Conservation (phyloP, 2,113 vertebrate genomes). For the Xiphias gladius region DNA sequence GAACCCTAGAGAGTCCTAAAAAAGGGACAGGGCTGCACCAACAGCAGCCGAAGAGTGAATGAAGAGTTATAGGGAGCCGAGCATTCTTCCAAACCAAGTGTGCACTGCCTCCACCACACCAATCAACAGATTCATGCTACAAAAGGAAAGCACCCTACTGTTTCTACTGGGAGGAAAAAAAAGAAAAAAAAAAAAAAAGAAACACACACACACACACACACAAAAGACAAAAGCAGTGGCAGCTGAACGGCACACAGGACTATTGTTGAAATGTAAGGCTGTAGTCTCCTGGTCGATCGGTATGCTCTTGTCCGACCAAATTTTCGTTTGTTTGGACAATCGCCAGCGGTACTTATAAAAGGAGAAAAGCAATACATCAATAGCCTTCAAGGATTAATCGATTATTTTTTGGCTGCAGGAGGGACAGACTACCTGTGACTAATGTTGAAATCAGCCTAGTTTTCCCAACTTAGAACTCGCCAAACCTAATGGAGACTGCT, state of each 20-base stretch:
- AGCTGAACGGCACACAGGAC: constrained; percentile 8
- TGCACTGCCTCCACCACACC: constrained; percentile 18
- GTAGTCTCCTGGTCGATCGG: too few species aligned
- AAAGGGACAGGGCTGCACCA: constrained; percentile 1
- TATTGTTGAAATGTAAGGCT: too few species aligned
- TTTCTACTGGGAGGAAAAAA: constrained; percentile 14
- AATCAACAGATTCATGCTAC: constrained; percentile 45
- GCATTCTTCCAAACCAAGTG: constrained; percentile 33
- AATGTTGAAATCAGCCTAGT: too few species aligned
- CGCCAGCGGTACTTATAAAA: too few species aligned
- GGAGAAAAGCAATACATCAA: too few species aligned
- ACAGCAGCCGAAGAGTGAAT: constrained; percentile 20
- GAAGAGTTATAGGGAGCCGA: constrained; percentile 7
- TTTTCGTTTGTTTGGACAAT: too few species aligned
- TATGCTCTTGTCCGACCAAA: too few species aligned
- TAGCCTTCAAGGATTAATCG: too few species aligned
- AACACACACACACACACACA: not conserved
- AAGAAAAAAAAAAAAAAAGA: not conserved
- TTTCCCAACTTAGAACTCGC: too few species aligned
- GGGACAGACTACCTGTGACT: too few species aligned
- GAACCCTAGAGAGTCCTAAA: constrained; percentile 3
- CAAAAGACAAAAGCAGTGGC: not conserved
- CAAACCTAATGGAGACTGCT: too few species aligned
- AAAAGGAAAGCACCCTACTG: constrained; percentile 26
- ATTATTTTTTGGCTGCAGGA: too few species aligned